Evolutionary conservation across 2,888 invertebrate species (phyloP).

Genomic region (Lasioglossum vierecki): DNA sequence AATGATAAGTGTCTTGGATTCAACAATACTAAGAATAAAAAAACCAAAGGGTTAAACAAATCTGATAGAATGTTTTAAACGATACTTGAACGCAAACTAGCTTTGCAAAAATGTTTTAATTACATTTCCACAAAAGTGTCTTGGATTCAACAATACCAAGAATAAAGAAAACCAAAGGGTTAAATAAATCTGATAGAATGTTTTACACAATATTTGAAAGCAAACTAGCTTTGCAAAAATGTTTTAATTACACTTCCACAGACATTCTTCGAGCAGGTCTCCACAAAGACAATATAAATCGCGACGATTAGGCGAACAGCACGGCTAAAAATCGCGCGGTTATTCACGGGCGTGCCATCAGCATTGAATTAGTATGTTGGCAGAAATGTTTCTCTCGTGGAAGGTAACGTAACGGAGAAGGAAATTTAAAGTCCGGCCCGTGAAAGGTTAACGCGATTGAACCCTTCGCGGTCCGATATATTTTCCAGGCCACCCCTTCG

Average conservation of each 20-base stretch:
- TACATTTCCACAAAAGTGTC: no score
- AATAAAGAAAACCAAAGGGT: no score
- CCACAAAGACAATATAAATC: neutral
- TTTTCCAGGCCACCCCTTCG: slow-evolving; percentile 20
- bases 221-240: neutral
- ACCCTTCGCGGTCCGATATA: slow-evolving; percentile 29
- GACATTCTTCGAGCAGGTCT: neutral
- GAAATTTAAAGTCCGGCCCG: slow-evolving; percentile 32
- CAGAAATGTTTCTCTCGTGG: neutral
- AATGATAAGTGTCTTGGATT: no score
- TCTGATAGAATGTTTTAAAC: neutral
- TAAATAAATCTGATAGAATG: no score
- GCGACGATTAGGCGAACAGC: neutral
- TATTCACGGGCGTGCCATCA: neutral
- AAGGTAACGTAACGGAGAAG: slow-evolving; percentile 18
- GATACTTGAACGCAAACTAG: neutral
- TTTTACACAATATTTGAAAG: no score
- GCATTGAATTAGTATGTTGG: slow-evolving; percentile 22
- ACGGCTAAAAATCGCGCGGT: neutral
- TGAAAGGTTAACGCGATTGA: slow-evolving; percentile 32
- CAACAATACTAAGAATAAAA: no score
- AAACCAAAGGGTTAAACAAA: neutral
- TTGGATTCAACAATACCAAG: no score
- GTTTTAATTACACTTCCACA: neutral
- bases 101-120: no score